Base-by-base conservation (phyloP, 2,797 vertebrate genomes). In the Sylvilagus floridanus region DNA sequence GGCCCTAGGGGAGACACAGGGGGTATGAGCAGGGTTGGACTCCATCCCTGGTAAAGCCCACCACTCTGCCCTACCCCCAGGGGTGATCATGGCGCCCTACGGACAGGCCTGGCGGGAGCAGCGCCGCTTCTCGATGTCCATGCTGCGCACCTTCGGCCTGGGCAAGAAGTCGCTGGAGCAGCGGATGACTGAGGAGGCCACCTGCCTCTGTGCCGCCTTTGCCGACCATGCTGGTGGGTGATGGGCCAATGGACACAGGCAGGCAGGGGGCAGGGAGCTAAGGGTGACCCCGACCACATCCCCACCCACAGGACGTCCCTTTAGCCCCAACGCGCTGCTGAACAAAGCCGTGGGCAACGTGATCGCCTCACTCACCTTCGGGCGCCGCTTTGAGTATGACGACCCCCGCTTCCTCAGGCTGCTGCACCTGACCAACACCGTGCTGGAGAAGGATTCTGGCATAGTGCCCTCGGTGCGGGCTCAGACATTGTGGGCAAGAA, bases 91-190 rank as follows among this genome's bases (percentile, higher is more conserved):
- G 0, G 98, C 97, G 17, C 96, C 79, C 9, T 98, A 98, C 0
- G 97, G 98, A 4, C 95, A 30, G 0, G 1, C 54, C 1, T 99
- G 98, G 99, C 98, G 96, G 17, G 98, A 99, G 79, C 96, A 97
- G 95, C 97, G 98, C 26, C 98, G 96, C 47, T 99, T 98, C 50
- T 60, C 98, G 0, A 37, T 98, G n/a, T 95, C 97, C 75, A 98
- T 98, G 0, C 66, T 99, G 88, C 98, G 98, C 42, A 97, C 98
- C 95, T 98, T 98, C 7, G 98, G 98, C 10, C 96, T 98, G 96
- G 98, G 98, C 90, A 99, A 98, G 97, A 98, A 98, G 83, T 97
- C 98, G 0, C 88, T 98, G 97, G 98, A 98, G 86, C 90, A 98
- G 28, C 97, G 91, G 50, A 97, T 98, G 96, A 50, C 1, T 0